Evolutionary conservation across 1,140 invertebrate species (phyloP), one percentile per base, ranked within the genome.

Genomic region (Neodiprion pinetum): DNA sequence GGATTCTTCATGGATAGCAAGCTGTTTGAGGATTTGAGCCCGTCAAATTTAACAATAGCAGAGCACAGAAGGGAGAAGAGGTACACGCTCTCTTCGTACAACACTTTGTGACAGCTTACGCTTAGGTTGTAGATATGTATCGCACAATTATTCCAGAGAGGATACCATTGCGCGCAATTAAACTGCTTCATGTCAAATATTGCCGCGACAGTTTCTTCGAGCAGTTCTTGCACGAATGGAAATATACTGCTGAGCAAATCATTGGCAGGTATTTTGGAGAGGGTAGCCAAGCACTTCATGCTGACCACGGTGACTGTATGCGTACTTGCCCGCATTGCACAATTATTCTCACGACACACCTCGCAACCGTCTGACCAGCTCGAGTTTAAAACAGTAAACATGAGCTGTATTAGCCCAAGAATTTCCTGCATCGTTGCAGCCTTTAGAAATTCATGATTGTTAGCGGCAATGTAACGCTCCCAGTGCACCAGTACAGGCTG

Each of bases 91-190:
- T 79, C 77, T 10, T 84, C 67, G 21, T 82, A 83, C 48, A 40
- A 9, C 7, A 17, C 21, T 28, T 75, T 53, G 14, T 79, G 75
- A 23, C 67, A 78, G 9, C 75, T 61, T 67, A 82, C 48, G 8
- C 77, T 73, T 47, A 83, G 61, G 70, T 84, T 85, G 47, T 81
- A 85, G 50, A 83, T 80, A 28, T 73, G 68, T 61, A 68, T 76
- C 47, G 76, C 75, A 73, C 71, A 76, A 0, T 28, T 69, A 11
- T 48, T 61, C 84, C 84, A 85, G 17, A 82, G 48, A n/a, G 50
- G 11, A 21, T 9, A 67, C 81, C 83, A 84, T 7, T 69, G 69
- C 71, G 73, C 77, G 61, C 83, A 85, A 10, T 72, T 49, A 23
- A 4, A 50, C 48, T 80, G 28, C 40, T 79, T 75, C 67, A 84